These are phyloP conservation scores for Falco novaeseelandiae DNA, from an alignment of 2,797 vertebrate species.

Conservation along the genomic window DNA sequence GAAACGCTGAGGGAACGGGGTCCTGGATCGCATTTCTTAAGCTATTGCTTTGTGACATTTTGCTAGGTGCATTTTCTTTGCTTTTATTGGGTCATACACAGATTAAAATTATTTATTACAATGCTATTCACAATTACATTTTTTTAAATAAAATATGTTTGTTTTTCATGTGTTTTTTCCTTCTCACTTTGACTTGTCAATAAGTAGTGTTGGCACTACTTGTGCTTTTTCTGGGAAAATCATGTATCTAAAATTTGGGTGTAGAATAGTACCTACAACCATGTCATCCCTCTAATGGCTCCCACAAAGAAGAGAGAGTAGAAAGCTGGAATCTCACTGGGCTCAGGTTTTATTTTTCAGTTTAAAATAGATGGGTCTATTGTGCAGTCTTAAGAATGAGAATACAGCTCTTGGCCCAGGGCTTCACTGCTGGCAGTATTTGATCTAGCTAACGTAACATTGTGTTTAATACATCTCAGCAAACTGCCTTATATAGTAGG, in stretches of 20 bases:
- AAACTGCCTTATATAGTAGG: neutral
- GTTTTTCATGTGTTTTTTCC: neutral
- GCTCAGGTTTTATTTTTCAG: neutral
- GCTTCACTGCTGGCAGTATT: neutral
- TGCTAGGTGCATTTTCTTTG: neutral
- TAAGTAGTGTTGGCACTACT: neutral
- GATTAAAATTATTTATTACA: neutral
- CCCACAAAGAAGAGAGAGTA: neutral
- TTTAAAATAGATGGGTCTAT: neutral
- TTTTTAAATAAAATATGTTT: constrained; percentile 38
- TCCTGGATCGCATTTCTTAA: neutral
- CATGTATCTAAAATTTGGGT: neutral
- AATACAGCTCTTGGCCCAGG: neutral
- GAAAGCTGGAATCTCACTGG: neutral
- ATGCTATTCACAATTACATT: neutral
- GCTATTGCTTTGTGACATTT: neutral
- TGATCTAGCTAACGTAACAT: neutral
- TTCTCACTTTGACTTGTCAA: neutral
- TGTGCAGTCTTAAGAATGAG: neutral
- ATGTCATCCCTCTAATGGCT: neutral
- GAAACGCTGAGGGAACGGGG: neutral
- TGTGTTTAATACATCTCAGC: neutral
- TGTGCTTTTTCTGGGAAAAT: neutral
- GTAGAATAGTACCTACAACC: neutral
- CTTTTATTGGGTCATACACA: neutral